Evolutionary conservation across 2,113 vertebrate genomes (phyloP), one percentile per base, ranked within the genome.

Genomic region (Cephalophus harveyi): DNA sequence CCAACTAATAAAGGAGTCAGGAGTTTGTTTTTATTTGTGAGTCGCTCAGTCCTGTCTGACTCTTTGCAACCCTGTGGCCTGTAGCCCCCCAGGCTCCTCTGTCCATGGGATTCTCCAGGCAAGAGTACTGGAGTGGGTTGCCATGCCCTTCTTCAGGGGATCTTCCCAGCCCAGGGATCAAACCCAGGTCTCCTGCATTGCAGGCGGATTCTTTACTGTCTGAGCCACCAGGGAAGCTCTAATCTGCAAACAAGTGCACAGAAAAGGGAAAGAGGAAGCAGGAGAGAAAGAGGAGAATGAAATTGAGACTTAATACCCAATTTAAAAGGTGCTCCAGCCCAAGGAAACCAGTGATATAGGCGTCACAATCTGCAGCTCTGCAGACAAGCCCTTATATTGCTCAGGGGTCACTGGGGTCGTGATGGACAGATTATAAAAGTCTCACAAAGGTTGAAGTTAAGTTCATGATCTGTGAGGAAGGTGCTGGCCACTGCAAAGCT

Each of bases 361-460:
- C 76, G 87, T 95, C 90, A 25, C 87, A 36, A 43, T 89, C 5
- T 84, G 85, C 91, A 97, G 60, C 60, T n/a, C 48, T 74, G 50
- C 82, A 84, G 67, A 91, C 96, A 97, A 96, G 55, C 25, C 94
- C 94, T 89, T 95, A 78, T 14, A 95, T 79, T 57, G n/a, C 95
- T 94, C 60, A 67, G 87, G 97, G 48, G 95, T 97, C 97, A 93
- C 97, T 74, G 89, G 33, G 28, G 50, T 62, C 6, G 6, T 82
- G 91, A 97, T 10, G 94, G 81, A 98, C 96, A 81, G 95, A 81
- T 62, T 97, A 90, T 95, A 95, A 97, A 97, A 97, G 84, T 83
- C 89, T 97, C 91, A 60, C 0, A 94, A 33, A 79, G 74, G 54
- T 48, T 95, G 85, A 91, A 90, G 83, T 96, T 84, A 88, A 97